Conservation (phyloP, 1,140 invertebrate genomes). For the Penaeus japonicus region DNA sequence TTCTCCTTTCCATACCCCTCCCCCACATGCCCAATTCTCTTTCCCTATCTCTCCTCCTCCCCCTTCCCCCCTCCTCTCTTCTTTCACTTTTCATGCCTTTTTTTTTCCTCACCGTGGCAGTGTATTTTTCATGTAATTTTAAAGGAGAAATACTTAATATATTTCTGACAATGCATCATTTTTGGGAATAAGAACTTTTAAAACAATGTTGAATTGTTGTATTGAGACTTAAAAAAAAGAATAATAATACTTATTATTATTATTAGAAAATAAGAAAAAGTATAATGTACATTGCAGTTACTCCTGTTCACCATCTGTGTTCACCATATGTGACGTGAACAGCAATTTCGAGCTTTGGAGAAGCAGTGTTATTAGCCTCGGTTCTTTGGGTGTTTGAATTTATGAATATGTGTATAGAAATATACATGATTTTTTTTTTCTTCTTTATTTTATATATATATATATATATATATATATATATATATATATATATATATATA, state of each 20-base stretch:
- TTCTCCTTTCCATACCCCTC: neutral
- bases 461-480: no score
- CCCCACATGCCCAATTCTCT: neutral
- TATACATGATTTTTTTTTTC: no score
- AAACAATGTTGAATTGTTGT: slow-evolving; percentile 33
- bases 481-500: no score
- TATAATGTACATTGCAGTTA: slow-evolving; percentile 44
- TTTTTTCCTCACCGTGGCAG: slow-evolving; percentile 12
- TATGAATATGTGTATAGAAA: no score
- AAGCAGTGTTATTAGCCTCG: neutral
- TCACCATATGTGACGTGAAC: slow-evolving; percentile 37
- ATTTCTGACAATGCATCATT: slow-evolving; percentile 38
- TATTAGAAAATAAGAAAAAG: neutral
- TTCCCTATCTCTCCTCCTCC: neutral
- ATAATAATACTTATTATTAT: slow-evolving; percentile 2
- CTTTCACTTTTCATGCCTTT: neutral
- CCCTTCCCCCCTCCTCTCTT: neutral
- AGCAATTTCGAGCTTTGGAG: slow-evolving; percentile 31
- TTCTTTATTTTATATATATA: no score
- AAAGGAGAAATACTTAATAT: slow-evolving; percentile 48
- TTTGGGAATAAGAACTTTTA: slow-evolving; percentile 23
- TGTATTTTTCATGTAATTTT: slow-evolving; percentile 32
- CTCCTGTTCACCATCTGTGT: slow-evolving; percentile 51
- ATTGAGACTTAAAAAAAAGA: slow-evolving; percentile 19
- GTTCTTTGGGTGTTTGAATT: neutral